Base-by-base conservation (phyloP, 2,797 vertebrate species). In the Myoxocephalus aenaeus region DNA sequence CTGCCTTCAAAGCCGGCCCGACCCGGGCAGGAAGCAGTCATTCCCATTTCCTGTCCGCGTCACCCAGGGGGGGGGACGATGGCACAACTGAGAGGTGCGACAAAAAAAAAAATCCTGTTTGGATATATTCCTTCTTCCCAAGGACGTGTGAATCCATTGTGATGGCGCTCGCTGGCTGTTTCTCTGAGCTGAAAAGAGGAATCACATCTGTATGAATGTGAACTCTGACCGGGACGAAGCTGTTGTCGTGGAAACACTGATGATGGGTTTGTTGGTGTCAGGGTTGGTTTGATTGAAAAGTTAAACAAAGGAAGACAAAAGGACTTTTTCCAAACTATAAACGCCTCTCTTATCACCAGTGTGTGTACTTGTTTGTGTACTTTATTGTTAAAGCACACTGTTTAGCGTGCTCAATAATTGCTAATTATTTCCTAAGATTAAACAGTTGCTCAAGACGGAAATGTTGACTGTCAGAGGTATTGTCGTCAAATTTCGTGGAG, bases 201-300 rank as follows among this genome's bases (percentile, higher is more conserved):
- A 91, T 93, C 83, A 90, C 89, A 86, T 92, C 90, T 75, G 85
- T 89, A 90, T 29, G 54, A 86, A 87, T 7, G 85, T 86, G 86
- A 92, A 77, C 90, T 91, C 69, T 90, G 91, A 90, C 90, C 87
- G 3, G 32, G 62, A 79, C 50, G 5, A 79, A 85, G 86, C 77
- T 90, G 91, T 89, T 86, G 90, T 92, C 81, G 78, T 91, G 86
- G 89, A 92, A 92, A 91, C 92, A 76, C 59, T 22, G 89, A 89
- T 91, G 92, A 93, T 78, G 89, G 92, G 89, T 93, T 92, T 91
- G 88, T 89, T 90, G 89, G 83, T 87, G 91, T 92, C 88, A 90
- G 81, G 87, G 86, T 72, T 90, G 75, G 81, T 85, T 87, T 73
- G 56, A 78, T 72, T 84, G 63, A 88, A 54, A 85, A 87, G 84